Percentiles rank a stretch among this genome's conserved stretches.
Evolutionary conservation across 2,888 invertebrate genomes (phyloP).

Genomic region (Drosophila cognata): DNA sequence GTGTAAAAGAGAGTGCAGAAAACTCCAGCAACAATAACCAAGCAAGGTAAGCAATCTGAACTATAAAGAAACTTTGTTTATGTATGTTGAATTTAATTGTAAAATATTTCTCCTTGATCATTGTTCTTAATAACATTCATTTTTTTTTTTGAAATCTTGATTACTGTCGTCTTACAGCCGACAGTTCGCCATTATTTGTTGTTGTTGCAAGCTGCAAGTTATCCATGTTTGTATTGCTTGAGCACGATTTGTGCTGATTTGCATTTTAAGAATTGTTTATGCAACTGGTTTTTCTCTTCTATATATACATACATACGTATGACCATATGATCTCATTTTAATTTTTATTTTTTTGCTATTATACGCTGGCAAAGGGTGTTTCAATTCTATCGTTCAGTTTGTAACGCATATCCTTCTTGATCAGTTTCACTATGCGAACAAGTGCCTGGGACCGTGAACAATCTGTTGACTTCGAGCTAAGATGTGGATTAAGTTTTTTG

Average conservation of each 20-base stretch:
- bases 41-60: not conserved
- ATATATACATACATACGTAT: not conserved
- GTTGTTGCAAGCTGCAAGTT: conserved; percentile 37
- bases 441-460: not conserved
- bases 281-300: conserved; percentile 12
- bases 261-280: conserved; percentile 38
- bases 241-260: conserved; percentile 52
- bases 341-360: not conserved
- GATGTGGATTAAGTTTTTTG: not conserved
- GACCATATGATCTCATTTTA: conserved; percentile 9
- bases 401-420: not conserved
- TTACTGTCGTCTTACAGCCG: not conserved
- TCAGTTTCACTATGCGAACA: not conserved
- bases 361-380: not conserved
- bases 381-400: not conserved
- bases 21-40: not conserved
- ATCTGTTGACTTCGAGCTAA: not conserved
- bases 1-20: not conserved
- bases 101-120: not conserved
- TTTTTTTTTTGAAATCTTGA: not conserved
- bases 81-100: no score
- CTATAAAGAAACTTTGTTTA: no score
- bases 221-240: conserved; percentile 36
- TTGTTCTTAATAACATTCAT: not conserved
- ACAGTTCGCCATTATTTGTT: not conserved